These are phyloP conservation scores for Mormyrus hasselquistii DNA, from an alignment of 2,797 vertebrate species.

Conservation along the genomic window DNA sequence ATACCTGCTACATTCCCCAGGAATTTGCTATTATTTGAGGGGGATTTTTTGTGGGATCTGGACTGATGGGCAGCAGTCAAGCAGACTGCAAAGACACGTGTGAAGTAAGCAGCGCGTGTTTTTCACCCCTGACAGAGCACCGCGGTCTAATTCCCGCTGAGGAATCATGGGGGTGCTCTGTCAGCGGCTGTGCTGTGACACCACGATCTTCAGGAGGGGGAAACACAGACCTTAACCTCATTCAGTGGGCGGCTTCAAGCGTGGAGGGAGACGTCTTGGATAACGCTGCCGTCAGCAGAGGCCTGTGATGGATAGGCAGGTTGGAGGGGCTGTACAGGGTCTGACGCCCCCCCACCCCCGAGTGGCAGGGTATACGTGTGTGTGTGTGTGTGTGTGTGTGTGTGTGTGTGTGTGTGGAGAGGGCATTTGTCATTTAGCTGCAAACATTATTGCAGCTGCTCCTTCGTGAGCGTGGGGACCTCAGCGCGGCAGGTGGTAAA, in stretches of 20 bases:
- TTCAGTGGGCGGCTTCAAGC: neutral
- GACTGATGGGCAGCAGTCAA: neutral
- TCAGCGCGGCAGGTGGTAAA: slow-evolving; percentile 2
- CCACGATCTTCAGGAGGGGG: neutral
- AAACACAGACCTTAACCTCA: neutral
- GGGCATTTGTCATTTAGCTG: slow-evolving; percentile 28
- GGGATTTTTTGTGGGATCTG: neutral
- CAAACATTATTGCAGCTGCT: slow-evolving; percentile 17
- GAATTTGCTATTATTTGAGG: neutral
- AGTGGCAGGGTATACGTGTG: slow-evolving; percentile 10
- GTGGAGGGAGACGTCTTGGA: slow-evolving; percentile 15
- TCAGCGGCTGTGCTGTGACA: neutral
- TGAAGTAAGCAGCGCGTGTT: neutral
- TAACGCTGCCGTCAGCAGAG: slow-evolving; percentile 25
- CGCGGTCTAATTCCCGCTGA: neutral
- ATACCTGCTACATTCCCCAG: neutral
- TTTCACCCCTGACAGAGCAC: neutral
- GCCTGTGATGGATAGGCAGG: slow-evolving; percentile 25
- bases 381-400: slow-evolving; percentile 5
- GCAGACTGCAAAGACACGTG: neutral
- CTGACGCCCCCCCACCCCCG: neutral
- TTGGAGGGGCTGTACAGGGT: slow-evolving; percentile 26
- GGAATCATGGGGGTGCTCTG: neutral
- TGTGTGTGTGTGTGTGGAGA: neutral
- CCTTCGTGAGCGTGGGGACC: slow-evolving; percentile 19